A percentile compares a stretch with the other conserved stretches of the same genome.
Evolutionary conservation across 2,797 vertebrate genomes (phyloP).

Genomic region (Morus bassanus): DNA sequence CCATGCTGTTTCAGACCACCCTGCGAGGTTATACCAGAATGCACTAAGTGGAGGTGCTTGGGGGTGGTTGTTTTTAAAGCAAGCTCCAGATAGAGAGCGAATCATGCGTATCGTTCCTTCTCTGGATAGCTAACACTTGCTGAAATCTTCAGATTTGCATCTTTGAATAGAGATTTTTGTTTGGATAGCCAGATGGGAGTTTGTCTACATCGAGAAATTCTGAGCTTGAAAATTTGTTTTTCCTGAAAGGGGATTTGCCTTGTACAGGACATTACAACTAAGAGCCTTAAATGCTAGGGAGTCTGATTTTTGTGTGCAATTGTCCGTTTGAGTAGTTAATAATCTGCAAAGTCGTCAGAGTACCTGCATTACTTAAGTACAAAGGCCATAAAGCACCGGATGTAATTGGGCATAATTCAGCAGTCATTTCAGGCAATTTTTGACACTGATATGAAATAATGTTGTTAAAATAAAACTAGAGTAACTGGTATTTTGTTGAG

Average conservation of each 20-base stretch:
- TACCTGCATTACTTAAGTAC: neutral
- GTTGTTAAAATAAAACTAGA: neutral
- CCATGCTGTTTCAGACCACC: neutral
- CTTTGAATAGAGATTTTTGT: neutral
- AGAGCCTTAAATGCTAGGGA: neutral
- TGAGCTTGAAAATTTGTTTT: neutral
- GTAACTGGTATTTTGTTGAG: neutral
- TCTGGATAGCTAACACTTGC: neutral
- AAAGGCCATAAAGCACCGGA: neutral
- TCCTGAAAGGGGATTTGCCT: neutral
- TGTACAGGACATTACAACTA: neutral
- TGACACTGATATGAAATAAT: neutral
- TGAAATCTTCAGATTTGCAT: neutral
- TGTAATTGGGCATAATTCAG: neutral
- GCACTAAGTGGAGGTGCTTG: neutral
- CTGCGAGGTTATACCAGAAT: neutral
- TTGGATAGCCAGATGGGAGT: neutral
- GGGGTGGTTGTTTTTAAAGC: neutral
- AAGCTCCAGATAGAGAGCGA: neutral
- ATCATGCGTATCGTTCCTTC: accelerated
- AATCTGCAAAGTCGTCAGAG: neutral
- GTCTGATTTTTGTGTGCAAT: neutral
- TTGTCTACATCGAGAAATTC: neutral
- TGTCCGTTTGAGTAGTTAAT: neutral
- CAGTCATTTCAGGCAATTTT: neutral